phyloP scores from a whole-genome alignment of 2,888 invertebrate species.

The Thecocarcelia acutangulata region DNA sequence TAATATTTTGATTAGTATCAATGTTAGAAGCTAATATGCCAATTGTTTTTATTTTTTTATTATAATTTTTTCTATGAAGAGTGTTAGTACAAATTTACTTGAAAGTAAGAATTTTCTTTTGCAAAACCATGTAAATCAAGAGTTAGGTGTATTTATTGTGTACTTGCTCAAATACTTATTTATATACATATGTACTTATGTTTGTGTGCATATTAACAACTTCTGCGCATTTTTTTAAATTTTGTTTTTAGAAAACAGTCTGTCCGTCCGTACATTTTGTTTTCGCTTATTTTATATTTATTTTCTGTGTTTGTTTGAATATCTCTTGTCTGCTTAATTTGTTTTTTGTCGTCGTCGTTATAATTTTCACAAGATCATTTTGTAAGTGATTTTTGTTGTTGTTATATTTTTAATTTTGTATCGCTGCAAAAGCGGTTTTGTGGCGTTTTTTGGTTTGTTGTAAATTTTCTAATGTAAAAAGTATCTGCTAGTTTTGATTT shows the following conservation, averaged over 20 bases:
- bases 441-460: not conserved
- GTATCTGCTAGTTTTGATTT: constrained; percentile 5
- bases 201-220: constrained; percentile 56
- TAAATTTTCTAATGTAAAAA: constrained; percentile 36
- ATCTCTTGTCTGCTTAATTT: constrained; percentile 35
- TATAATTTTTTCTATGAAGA: too few species aligned
- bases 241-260: constrained; percentile 20
- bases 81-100: too few species aligned
- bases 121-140: not conserved
- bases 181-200: too few species aligned
- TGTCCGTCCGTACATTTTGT: not conserved
- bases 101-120: too few species aligned
- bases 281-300: constrained; percentile 1
- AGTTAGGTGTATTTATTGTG: constrained; percentile 3
- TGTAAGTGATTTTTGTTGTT: constrained; percentile 37
- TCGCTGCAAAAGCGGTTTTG: constrained; percentile 20
- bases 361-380: constrained; percentile 51
- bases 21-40: too few species aligned
- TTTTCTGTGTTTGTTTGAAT: constrained; percentile 27
- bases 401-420: constrained; percentile 49
- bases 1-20: too few species aligned
- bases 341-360: constrained; percentile 31
- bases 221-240: constrained; percentile 66
- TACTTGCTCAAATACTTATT: not conserved
- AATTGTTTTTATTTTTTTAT: too few species aligned